Evolutionary conservation across 2,888 invertebrate genomes (phyloP).

Genomic region (Sussaba pulchella): DNA sequence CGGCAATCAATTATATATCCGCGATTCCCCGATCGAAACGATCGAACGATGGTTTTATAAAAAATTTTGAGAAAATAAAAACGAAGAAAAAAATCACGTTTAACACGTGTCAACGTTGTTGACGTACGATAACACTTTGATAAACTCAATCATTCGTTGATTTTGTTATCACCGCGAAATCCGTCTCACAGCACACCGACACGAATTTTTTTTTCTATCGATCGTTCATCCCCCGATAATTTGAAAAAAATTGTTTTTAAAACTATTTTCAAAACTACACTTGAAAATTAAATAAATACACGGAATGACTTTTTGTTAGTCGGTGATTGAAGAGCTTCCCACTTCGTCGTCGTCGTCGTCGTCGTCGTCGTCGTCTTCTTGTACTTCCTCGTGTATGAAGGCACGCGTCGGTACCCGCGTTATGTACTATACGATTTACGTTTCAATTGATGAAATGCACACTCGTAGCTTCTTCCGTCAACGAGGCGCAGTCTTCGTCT

Average conservation of each 20-base stretch:
- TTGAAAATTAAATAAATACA: not conserved
- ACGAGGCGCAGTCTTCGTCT: conserved; percentile 56
- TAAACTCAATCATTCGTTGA: conserved; percentile 60
- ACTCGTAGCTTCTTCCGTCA: conserved; percentile 65
- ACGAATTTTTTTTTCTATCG: not conserved
- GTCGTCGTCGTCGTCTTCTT: conserved; percentile 36
- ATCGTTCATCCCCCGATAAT: not conserved
- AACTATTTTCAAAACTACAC: not conserved
- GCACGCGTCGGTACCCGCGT: conserved; percentile 63
- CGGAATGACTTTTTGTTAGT: too few relatives aligned
- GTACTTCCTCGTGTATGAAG: conserved; percentile 45
- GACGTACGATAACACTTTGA: conserved; percentile 25
- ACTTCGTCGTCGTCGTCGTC: conserved; percentile 27
- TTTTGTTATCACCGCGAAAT: conserved; percentile 51
- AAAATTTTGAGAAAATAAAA: not conserved
- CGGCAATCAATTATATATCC: not conserved
- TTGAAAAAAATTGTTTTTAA: too few relatives aligned
- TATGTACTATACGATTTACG: conserved; percentile 59
- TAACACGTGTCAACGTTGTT: not conserved
- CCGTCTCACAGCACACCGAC: not conserved
- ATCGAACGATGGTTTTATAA: too few relatives aligned
- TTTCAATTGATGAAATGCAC: conserved; percentile 65
- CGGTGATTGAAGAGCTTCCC: conserved; percentile 29
- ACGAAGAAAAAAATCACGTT: not conserved
- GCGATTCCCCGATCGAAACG: too few relatives aligned